Conservation (phyloP, 2,888 invertebrate genomes). For the Alentia gelatinosa region DNA sequence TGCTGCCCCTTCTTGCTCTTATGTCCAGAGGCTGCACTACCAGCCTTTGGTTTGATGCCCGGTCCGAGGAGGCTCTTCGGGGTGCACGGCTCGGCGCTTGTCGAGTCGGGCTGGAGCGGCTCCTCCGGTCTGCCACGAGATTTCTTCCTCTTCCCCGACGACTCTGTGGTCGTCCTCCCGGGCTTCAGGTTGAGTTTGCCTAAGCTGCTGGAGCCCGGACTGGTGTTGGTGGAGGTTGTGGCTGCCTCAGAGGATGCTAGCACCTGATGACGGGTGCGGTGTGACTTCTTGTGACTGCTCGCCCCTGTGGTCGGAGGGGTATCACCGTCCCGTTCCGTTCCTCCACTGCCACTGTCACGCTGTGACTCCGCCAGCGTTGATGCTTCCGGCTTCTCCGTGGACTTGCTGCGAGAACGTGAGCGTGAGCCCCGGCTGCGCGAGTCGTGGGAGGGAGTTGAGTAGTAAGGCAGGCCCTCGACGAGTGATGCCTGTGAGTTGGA, state of each 20-base stretch:
- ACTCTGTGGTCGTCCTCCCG: not conserved
- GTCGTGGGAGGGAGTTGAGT: not conserved
- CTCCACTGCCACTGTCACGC: constrained; percentile 32
- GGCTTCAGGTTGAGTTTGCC: not conserved
- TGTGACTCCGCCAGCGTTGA: constrained; percentile 42
- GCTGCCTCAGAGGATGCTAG: not conserved
- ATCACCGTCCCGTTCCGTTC: not conserved
- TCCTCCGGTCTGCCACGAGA: not conserved
- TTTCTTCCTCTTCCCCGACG: not conserved
- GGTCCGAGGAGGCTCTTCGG: not conserved
- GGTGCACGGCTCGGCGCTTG: not conserved
- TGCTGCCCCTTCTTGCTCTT: constrained; percentile 33
- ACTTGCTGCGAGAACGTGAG: constrained; percentile 41
- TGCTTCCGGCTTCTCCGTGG: constrained; percentile 40
- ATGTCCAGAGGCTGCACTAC: not conserved
- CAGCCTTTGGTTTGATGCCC: not conserved
- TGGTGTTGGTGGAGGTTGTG: not conserved
- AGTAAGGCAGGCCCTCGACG: constrained; percentile 59
- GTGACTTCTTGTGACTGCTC: constrained; percentile 27
- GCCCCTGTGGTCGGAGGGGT: not conserved
- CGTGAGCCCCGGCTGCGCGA: constrained; percentile 41
- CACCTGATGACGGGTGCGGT: constrained; percentile 26
- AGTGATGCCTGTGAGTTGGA: constrained; percentile 59
- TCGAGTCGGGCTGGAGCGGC: not conserved
- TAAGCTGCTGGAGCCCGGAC: not conserved